Evolutionary conservation across 2,888 invertebrate genomes (phyloP).

Genomic region (Gari tellinella): DNA sequence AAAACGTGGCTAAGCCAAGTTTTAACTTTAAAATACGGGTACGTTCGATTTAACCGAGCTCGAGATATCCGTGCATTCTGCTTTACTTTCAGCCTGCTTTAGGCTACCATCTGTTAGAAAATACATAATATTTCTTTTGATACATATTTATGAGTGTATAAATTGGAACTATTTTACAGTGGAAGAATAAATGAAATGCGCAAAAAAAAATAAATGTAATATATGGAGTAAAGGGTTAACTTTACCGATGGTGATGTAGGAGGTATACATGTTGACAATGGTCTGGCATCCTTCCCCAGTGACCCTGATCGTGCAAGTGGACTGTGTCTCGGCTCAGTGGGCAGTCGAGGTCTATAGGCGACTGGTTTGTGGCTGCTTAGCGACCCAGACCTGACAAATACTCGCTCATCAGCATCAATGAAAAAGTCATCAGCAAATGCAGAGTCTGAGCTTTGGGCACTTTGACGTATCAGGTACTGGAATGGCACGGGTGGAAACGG

Average conservation of each 20-base stretch:
- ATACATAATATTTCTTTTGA: too few relatives aligned
- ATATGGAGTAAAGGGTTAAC: too few relatives aligned
- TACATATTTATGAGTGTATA: too few relatives aligned
- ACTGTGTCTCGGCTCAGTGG: slow-evolving; percentile 79
- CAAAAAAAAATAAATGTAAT: too few relatives aligned
- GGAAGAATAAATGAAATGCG: too few relatives aligned
- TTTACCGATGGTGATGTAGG: slow-evolving; percentile 74
- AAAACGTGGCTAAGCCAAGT: too few relatives aligned
- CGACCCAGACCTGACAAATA: slow-evolving; percentile 79
- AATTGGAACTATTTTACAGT: too few relatives aligned
- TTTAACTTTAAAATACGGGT: too few relatives aligned
- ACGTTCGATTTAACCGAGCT: too few relatives aligned
- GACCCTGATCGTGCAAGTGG: slow-evolving; percentile 80
- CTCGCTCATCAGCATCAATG: slow-evolving; percentile 78
- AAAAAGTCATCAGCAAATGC: slow-evolving; percentile 83
- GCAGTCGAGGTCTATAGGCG: slow-evolving; percentile 74
- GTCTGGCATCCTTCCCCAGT: slow-evolving; percentile 76
- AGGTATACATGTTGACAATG: slow-evolving; percentile 71
- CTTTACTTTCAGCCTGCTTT: too few relatives aligned
- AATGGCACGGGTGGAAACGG: slow-evolving; percentile 82
- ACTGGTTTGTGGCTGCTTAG: slow-evolving; percentile 70
- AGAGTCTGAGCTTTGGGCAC: slow-evolving; percentile 80
- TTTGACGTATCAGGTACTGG: slow-evolving; percentile 77
- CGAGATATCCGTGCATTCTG: too few relatives aligned
- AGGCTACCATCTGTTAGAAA: too few relatives aligned